A percentile compares a stretch with the other conserved stretches of the same genome.
These are phyloP conservation scores for Pogonomyrmex barbatus DNA, from an alignment of 1,140 invertebrate species.

Conservation along the genomic window DNA sequence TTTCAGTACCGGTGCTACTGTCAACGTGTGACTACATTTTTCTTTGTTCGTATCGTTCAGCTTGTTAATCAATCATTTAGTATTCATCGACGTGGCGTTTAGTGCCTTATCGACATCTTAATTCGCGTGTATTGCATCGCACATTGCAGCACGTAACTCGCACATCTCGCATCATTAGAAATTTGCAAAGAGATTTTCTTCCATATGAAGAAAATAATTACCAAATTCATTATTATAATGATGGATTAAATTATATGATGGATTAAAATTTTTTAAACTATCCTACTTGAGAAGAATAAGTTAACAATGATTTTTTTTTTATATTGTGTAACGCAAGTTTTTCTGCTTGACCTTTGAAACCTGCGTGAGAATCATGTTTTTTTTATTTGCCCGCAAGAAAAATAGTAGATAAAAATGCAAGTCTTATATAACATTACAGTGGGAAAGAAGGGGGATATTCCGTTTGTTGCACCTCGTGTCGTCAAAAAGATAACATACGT, in stretches of 20 bases:
- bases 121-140: background rate
- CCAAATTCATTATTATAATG: background rate
- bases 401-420: background rate
- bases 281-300: background rate
- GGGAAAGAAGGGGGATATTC: background rate
- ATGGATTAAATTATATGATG: background rate
- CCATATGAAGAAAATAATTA: background rate
- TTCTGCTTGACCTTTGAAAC: background rate
- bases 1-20: slow-evolving; percentile 15
- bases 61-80: slow-evolving; percentile 10
- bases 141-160: background rate
- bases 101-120: background rate
- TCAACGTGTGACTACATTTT: slow-evolving; percentile 23
- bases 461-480: background rate
- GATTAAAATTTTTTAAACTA: background rate
- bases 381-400: background rate
- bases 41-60: background rate
- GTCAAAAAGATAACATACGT: background rate
- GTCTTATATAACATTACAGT: slow-evolving; percentile 1
- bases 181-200: background rate
- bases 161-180: background rate
- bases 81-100: background rate
- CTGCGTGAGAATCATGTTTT: background rate
- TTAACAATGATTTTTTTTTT: background rate
- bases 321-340: background rate